Evolutionary conservation across 2,113 vertebrate species (phyloP).

Genomic region (Oenanthe oenanthe): DNA sequence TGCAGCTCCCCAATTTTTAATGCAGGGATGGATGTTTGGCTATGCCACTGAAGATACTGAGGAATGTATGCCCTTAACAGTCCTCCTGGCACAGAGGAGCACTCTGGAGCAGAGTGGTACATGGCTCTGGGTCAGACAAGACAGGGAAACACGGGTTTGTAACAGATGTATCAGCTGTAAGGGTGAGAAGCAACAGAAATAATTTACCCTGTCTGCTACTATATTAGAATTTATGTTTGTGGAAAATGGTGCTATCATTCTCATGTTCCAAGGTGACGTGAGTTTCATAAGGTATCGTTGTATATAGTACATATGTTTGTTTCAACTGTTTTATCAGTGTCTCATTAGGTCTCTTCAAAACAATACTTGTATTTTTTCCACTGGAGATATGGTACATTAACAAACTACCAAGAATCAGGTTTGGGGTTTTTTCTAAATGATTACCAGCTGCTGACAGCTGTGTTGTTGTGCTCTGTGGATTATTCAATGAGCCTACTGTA

Average conservation of each 20-base stretch:
- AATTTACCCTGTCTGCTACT: background rate
- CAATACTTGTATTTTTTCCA: background rate
- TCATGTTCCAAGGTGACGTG: background rate
- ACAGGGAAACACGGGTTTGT: slow-evolving; percentile 84
- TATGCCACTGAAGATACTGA: slow-evolving; percentile 84
- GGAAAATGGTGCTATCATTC: background rate
- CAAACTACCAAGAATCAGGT: background rate
- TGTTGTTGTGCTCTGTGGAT: background rate
- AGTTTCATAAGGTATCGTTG: background rate
- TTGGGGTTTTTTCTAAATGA: background rate
- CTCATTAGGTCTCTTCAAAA: background rate
- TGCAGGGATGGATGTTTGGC: slow-evolving; percentile 85
- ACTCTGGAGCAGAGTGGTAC: slow-evolving; percentile 75
- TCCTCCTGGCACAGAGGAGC: slow-evolving; percentile 79
- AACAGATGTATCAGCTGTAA: background rate
- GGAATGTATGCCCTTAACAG: slow-evolving; percentile 83
- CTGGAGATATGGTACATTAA: background rate
- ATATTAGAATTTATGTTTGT: background rate
- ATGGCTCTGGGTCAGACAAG: slow-evolving; percentile 82
- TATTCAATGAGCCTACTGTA: background rate
- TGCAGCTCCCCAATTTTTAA: background rate
- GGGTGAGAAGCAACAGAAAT: background rate
- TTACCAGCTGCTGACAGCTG: background rate
- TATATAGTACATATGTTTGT: background rate
- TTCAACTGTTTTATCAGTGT: background rate